phyloP scores from a whole-genome alignment of 2,888 invertebrate species.

The Nysson spinosus region DNA sequence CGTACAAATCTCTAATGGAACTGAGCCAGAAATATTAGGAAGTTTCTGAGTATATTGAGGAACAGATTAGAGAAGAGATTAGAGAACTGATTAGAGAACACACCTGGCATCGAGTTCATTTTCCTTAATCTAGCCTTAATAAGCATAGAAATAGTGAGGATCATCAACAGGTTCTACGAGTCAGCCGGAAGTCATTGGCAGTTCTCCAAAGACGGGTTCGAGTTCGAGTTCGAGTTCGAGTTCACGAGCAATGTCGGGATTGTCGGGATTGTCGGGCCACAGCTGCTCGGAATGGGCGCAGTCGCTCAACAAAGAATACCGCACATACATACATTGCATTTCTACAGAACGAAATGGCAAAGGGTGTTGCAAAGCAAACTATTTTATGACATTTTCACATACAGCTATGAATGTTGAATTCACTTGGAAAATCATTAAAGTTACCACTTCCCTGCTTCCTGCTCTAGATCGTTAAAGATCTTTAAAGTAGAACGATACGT shows the following conservation, averaged over 20 bases:
- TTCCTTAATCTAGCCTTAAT: conserved; percentile 27
- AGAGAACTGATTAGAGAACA: too few relatives aligned
- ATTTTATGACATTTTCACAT: conserved; percentile 23
- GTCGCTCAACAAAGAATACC: conserved; percentile 33
- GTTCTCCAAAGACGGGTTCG: conserved; percentile 60
- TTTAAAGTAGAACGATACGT: too few relatives aligned
- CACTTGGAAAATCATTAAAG: conserved; percentile 4
- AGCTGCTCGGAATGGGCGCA: conserved; percentile 51
- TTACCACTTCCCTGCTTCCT: too few relatives aligned
- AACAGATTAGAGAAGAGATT: too few relatives aligned
- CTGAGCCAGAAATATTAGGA: too few relatives aligned
- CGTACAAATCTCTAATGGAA: too few relatives aligned
- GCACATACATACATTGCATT: conserved; percentile 22
- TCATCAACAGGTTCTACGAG: conserved; percentile 68
- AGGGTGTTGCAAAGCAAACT: conserved; percentile 40
- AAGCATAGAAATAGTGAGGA: conserved; percentile 43
- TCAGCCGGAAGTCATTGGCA: conserved; percentile 68
- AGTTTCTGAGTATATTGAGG: too few relatives aligned
- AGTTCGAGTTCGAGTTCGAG: too few relatives aligned
- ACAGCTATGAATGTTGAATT: conserved; percentile 9
- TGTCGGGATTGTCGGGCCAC: conserved; percentile 46
- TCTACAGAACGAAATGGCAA: conserved; percentile 37
- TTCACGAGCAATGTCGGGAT: too few relatives aligned
- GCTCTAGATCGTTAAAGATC: too few relatives aligned
- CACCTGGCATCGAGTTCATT: too few relatives aligned